A percentile compares a stretch with the other conserved stretches of the same genome.
phyloP scores from a whole-genome alignment of 35 echinoderm and acorn worm genomes.

The Patiria miniata region DNA sequence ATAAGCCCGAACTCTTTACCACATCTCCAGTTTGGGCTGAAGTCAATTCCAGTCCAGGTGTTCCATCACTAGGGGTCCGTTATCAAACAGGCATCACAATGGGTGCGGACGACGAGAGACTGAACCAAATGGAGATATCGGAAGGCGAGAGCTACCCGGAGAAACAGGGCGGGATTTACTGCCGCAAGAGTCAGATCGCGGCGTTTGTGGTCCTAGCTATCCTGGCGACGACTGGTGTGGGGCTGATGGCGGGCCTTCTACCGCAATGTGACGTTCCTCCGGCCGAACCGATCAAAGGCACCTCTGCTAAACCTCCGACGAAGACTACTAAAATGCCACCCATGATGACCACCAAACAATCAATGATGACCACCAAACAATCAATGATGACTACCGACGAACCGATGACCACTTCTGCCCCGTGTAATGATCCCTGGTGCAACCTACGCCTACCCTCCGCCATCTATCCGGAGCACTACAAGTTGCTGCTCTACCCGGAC shows the following conservation, averaged over 20 bases:
- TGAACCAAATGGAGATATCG: too few relatives aligned
- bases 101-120: too few relatives aligned
- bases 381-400: neutral
- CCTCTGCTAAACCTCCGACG: neutral
- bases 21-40: too few relatives aligned
- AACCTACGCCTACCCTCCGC: constrained; percentile 60
- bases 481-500: constrained; percentile 65
- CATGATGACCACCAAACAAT: neutral
- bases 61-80: too few relatives aligned
- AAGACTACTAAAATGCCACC: neutral
- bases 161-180: neutral
- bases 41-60: too few relatives aligned
- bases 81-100: too few relatives aligned
- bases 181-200: constrained; percentile 52
- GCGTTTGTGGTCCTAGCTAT: constrained; percentile 35
- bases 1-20: too few relatives aligned
- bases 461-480: constrained; percentile 63
- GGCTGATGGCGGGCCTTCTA: constrained; percentile 62
- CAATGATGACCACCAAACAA: neutral
- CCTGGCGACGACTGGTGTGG: constrained; percentile 42
- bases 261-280: constrained; percentile 42
- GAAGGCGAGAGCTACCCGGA: too few relatives aligned
- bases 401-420: neutral
- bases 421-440: constrained; percentile 33
- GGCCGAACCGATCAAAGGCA: constrained; percentile 23